A percentile compares a stretch with the other conserved stretches of the same genome.
phyloP scores from a whole-genome alignment of 1,140 invertebrate genomes.

The Pseudomyrmex concolor region DNA sequence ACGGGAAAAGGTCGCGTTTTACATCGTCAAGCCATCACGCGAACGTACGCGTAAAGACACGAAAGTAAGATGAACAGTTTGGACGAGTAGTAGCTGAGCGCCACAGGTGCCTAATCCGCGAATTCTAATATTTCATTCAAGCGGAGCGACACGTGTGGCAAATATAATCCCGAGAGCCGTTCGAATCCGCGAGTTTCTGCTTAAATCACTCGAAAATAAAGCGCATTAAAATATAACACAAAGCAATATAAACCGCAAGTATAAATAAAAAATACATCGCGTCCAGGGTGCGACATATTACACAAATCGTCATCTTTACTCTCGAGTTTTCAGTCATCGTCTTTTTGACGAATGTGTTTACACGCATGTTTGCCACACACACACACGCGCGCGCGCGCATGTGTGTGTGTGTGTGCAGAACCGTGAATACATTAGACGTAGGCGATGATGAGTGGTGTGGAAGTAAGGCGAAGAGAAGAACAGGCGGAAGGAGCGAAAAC shows the following conservation, averaged over 20 bases:
- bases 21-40: conserved; percentile 55
- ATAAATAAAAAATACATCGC: not conserved
- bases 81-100: conserved; percentile 17
- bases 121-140: conserved; percentile 37
- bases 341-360: not conserved
- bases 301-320: not conserved
- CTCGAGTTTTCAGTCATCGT: not conserved
- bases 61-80: conserved; percentile 52
- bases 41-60: conserved; percentile 37
- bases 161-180: not conserved
- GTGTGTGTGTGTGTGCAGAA: not conserved
- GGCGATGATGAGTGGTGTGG: conserved; percentile 20
- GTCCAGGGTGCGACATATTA: not conserved
- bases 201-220: not conserved
- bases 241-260: too few relatives aligned
- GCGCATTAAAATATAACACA: not conserved
- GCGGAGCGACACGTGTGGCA: conserved; percentile 6
- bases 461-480: not conserved
- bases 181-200: not conserved
- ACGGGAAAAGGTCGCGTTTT: conserved; percentile 49
- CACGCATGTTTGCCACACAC: too few relatives aligned
- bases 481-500: conserved; percentile 17
- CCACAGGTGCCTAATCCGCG: conserved; percentile 38
- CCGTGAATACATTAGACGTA: conserved; percentile 14
- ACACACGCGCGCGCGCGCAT: too few relatives aligned